Conservation (phyloP, 2,888 invertebrate species). For the Diaprepes abbreviatus region DNA sequence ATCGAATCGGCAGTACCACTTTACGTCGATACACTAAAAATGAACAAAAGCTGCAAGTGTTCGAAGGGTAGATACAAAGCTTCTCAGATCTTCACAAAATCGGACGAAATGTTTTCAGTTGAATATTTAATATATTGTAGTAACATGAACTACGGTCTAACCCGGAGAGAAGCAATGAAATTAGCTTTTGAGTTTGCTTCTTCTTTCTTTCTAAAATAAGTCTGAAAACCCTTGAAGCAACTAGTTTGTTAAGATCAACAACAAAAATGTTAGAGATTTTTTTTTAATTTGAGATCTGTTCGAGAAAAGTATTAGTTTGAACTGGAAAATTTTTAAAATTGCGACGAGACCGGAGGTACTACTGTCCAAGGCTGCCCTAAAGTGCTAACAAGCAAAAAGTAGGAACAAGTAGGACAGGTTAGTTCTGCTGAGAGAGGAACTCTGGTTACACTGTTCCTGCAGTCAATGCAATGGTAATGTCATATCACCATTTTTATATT, state of each 20-base stretch:
- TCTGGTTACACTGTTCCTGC: constrained; percentile 21
- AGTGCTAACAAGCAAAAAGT: constrained; percentile 15
- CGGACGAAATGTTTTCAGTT: too few species aligned
- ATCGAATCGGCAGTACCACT: too few species aligned
- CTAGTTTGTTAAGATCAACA: constrained; percentile 7
- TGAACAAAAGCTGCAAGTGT: too few species aligned
- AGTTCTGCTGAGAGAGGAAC: constrained; percentile 29
- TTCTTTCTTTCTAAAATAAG: constrained; percentile 12
- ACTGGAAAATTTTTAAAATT: constrained; percentile 17
- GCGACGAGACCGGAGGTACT: constrained; percentile 28
- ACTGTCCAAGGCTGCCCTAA: constrained; percentile 24
- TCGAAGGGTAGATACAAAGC: too few species aligned
- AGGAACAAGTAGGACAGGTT: constrained; percentile 21
- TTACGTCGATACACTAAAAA: too few species aligned
- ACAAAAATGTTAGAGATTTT: not conserved
- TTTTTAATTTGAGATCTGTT: not conserved
- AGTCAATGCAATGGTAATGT: constrained; percentile 30
- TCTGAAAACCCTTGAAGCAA: constrained; percentile 5
- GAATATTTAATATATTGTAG: too few species aligned
- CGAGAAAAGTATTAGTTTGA: not conserved
- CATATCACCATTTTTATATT: constrained; percentile 36
- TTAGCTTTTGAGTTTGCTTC: too few species aligned
- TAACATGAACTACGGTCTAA: too few species aligned
- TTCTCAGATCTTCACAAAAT: too few species aligned
- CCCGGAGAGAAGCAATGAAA: too few species aligned